Conservation (phyloP, 1,140 invertebrate species). For the Camponotus pennsylvanicus region DNA sequence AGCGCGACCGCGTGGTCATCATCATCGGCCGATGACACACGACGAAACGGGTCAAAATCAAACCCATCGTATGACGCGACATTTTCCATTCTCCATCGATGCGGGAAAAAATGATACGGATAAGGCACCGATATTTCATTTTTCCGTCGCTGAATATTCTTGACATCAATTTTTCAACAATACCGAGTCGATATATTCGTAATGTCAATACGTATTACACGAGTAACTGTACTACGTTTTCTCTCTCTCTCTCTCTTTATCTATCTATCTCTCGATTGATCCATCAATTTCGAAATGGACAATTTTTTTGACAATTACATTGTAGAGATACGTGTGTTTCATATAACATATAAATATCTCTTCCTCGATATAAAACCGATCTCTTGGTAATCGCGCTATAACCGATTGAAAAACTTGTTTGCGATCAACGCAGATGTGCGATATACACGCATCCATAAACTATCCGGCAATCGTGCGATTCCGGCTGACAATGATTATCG, state of each 20-base stretch:
- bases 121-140: background rate
- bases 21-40: constrained; percentile 44
- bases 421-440: constrained; percentile 7
- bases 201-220: background rate
- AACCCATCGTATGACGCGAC: constrained; percentile 11
- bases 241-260: no score
- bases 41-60: constrained; percentile 60
- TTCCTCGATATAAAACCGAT: background rate
- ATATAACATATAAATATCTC: no score
- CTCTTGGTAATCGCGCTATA: background rate
- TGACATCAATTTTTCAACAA: background rate
- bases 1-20: constrained; percentile 57
- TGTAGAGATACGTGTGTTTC: no score
- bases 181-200: background rate
- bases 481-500: constrained; percentile 72
- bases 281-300: no score
- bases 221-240: background rate
- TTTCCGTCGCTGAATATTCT: background rate
- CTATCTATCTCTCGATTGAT: no score
- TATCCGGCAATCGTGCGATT: constrained; percentile 51
- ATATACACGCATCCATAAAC: constrained; percentile 37
- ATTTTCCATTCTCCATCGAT: background rate
- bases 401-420: constrained; percentile 32
- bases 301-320: no score
- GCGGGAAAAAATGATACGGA: background rate